phyloP scores from a whole-genome alignment of 2,113 vertebrate genomes.

The Dicerorhinus sumatrensis region DNA sequence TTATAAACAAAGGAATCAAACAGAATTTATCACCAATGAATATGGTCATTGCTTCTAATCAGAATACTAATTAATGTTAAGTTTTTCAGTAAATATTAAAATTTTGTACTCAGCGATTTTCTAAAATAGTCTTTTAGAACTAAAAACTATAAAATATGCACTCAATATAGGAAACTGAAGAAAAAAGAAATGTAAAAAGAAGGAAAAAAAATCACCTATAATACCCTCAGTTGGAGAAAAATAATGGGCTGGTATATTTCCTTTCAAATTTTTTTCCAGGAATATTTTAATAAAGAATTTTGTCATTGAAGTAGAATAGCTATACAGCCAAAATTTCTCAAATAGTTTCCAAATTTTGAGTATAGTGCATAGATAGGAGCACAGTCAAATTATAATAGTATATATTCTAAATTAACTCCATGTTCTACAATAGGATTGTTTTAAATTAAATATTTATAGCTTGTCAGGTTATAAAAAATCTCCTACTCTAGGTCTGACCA shows the following conservation, averaged over 20 bases:
- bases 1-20: not conserved
- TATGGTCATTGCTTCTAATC: not conserved
- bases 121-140: not conserved
- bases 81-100: conserved; percentile 18
- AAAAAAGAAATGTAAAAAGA: not conserved
- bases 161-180: not conserved
- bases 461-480: not conserved
- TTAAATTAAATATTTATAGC: conserved; percentile 29
- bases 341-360: conserved; percentile 9
- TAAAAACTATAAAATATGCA: not conserved
- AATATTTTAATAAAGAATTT: not conserved
- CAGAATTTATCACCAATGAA: not conserved
- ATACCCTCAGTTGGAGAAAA: not conserved
- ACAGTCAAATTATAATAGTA: not conserved
- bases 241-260: not conserved
- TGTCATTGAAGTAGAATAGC: not conserved
- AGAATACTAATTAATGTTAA: not conserved
- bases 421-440: not conserved
- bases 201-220: not conserved
- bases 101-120: not conserved
- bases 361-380: not conserved
- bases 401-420: not conserved
- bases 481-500: not conserved
- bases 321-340: not conserved
- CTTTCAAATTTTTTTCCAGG: not conserved